Evolutionary conservation across 2,797 vertebrate species (phyloP), one percentile per base, ranked within the genome.

Genomic region (Avahi laniger): DNA sequence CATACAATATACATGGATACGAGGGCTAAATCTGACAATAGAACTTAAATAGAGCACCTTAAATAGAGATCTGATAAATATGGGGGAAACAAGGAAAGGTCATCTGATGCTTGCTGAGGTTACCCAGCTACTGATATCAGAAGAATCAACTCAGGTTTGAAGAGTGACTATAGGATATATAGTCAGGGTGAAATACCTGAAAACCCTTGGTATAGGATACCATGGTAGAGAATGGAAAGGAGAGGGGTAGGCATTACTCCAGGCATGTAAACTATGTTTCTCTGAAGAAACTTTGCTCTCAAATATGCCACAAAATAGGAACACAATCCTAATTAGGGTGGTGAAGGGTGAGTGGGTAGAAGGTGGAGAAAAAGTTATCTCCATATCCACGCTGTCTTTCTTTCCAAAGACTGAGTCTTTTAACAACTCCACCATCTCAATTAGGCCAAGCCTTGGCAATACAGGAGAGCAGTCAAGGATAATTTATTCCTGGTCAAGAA

Each of bases 401-500:
- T 91, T 92, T 50, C 65, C 70, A 82, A 72, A 94, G 72, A 93
- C 63, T 38, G 80, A 89, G 79, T 54, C 75, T 35, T 7, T 93
- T 65, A 87, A 85, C 57, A 89, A 76, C 26, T 65, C 70, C 22
- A 63, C 22, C 9, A 89, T 92, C 84, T 93, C 73, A 76, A 18
- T 87, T 85, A 94, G 85, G n/a, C 65, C 54, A 93, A 57, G 46
- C 35, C 52, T 97, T 70, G 87, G 69, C 48, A 93, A 78, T 17
- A 43, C 1, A 75, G 73, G 43, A 91, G 92, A 76, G 69, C 48
- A 65, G 70, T 94, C 91, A 85, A 96, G 70, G 72, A 67, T 92
- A 87, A 95, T 93, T 95, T 91, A 88, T 96, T 91, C 61, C 79
- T 93, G 79, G 83, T 80, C 28, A 50, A 92, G 70, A 82, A 81